Evolutionary conservation across 2,888 invertebrate genomes (phyloP).

Genomic region (Oeneis ivallda): DNA sequence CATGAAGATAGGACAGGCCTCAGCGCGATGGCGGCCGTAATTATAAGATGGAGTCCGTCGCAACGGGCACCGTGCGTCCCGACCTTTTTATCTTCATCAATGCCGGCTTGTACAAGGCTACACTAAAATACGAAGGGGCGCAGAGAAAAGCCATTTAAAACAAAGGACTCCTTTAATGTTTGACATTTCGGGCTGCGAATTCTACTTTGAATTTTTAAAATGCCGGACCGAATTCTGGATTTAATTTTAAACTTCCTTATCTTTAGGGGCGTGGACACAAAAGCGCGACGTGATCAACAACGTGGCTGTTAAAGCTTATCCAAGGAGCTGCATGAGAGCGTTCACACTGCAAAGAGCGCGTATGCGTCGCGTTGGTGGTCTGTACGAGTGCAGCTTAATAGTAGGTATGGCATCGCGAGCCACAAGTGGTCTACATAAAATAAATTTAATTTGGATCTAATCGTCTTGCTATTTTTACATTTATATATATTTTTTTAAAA

Average conservation of each 20-base stretch:
- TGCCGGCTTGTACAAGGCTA: not conserved
- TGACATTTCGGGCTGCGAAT: conserved; percentile 1
- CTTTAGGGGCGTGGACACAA: not conserved
- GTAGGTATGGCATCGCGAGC: too few relatives aligned
- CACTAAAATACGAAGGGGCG: conserved; percentile 6
- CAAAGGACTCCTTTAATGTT: conserved; percentile 9
- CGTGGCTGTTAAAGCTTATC: too few relatives aligned
- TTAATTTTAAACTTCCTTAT: not conserved
- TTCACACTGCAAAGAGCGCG: too few relatives aligned
- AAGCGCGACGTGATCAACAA: too few relatives aligned
- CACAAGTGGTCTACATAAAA: too few relatives aligned
- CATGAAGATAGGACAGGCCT: not conserved
- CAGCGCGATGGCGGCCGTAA: not conserved
- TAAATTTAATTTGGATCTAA: too few relatives aligned
- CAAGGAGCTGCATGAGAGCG: too few relatives aligned
- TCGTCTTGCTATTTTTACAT: too few relatives aligned
- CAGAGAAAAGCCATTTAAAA: conserved; percentile 13
- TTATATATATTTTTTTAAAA: too few relatives aligned
- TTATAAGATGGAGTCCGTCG: conserved; percentile 4
- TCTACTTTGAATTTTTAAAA: not conserved
- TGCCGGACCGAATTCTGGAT: not conserved
- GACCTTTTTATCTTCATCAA: conserved; percentile 13
- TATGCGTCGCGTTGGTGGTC: too few relatives aligned
- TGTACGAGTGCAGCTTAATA: too few relatives aligned
- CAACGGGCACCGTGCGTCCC: not conserved